phyloP scores from a whole-genome alignment of 1,140 invertebrate species.

The Drosophila sucinea region DNA sequence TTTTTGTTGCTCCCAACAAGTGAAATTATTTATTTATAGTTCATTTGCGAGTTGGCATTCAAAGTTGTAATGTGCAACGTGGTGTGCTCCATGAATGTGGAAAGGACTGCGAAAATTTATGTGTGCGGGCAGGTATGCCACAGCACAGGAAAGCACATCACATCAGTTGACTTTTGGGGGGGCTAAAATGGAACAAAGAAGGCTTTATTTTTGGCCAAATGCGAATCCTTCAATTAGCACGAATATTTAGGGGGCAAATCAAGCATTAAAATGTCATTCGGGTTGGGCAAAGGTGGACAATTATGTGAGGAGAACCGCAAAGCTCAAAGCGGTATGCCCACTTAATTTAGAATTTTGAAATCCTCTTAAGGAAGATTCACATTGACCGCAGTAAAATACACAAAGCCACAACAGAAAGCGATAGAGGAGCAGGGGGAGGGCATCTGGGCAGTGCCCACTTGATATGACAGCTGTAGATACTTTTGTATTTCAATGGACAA shows the following conservation, averaged over 20 bases:
- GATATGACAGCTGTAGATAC: conserved; percentile 68
- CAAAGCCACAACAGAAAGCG: conserved; percentile 43
- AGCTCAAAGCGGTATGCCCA: conserved; percentile 58
- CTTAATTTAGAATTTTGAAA: conserved; percentile 79
- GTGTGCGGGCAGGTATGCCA: conserved; percentile 39
- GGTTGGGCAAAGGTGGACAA: conserved; percentile 44
- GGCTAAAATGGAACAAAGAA: conserved; percentile 15
- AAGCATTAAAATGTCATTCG: conserved; percentile 51
- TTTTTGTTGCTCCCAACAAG: conserved; percentile 53
- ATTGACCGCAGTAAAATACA: conserved; percentile 69
- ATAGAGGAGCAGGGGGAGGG: not conserved
- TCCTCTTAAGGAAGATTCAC: conserved; percentile 70
- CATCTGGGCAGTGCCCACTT: conserved; percentile 50
- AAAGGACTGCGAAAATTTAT: conserved; percentile 53
- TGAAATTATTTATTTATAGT: conserved; percentile 79
- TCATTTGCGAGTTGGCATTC: conserved; percentile 74
- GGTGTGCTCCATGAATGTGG: conserved; percentile 21
- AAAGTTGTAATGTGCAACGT: conserved; percentile 66
- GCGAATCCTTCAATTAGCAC: conserved; percentile 65
- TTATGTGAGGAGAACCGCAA: conserved; percentile 67
- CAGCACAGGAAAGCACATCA: conserved; percentile 14
- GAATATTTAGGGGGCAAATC: conserved; percentile 48
- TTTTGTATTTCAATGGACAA: conserved; percentile 59
- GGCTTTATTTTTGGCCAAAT: not conserved
- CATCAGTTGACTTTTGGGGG: conserved; percentile 56